Percentiles rank a stretch among this genome's conserved stretches.
Conservation (phyloP, 2,113 vertebrate species). For the Noctilio leporinus region DNA sequence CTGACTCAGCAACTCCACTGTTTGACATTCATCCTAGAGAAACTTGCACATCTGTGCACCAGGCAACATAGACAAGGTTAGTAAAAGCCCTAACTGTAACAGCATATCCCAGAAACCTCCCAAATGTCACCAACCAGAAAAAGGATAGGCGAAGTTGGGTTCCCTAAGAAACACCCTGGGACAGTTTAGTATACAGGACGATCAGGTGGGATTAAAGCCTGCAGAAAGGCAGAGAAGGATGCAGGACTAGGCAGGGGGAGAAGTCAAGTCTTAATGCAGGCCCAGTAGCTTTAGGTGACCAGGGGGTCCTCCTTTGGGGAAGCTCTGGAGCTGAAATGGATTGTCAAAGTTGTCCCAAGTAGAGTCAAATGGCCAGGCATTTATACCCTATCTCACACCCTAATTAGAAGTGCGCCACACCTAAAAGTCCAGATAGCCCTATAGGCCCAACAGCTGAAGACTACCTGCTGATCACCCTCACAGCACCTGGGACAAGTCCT, state of each 20-base stretch:
- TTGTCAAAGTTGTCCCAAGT: background rate
- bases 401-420: background rate
- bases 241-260: accelerated
- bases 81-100: background rate
- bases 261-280: background rate
- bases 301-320: background rate
- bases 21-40: background rate
- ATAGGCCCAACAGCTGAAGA: background rate
- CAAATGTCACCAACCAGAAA: background rate
- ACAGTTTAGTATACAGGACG: background rate
- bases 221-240: background rate
- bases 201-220: background rate
- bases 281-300: background rate
- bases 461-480: background rate
- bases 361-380: background rate
- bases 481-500: background rate
- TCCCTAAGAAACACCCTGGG: background rate
- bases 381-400: background rate
- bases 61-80: background rate
- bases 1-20: background rate
- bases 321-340: background rate
- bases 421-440: background rate
- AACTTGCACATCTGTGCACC: background rate
- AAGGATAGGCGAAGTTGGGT: background rate
- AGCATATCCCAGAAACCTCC: background rate